Evolutionary conservation across 2,113 vertebrate species (phyloP).

Genomic region (Sceloporus tristichus): DNA sequence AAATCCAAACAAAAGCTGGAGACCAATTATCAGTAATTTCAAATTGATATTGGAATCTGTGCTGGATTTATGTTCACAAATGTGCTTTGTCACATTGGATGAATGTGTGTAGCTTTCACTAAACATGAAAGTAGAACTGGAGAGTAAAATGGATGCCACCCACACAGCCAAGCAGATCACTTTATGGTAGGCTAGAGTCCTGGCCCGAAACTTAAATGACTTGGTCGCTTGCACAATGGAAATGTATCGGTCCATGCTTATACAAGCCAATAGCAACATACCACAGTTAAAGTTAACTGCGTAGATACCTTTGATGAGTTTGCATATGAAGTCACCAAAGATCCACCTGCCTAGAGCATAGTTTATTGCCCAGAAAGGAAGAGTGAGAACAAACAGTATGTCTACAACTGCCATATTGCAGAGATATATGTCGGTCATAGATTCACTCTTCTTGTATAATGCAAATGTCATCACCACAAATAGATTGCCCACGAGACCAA

Average conservation of each 20-base stretch:
- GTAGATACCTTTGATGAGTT: constrained; percentile 85
- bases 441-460: constrained; percentile 86
- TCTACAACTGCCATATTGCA: constrained; percentile 92
- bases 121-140: constrained; percentile 83
- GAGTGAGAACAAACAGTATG: constrained; percentile 86
- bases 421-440: constrained; percentile 92
- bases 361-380: constrained; percentile 87
- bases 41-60: constrained; percentile 21
- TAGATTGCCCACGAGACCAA: constrained; percentile 87
- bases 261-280: constrained; percentile 89
- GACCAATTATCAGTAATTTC: constrained; percentile 79
- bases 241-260: constrained; percentile 90
- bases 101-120: constrained; percentile 59
- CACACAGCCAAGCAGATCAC: constrained; percentile 83
- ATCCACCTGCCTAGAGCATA: constrained; percentile 78
- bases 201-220: constrained; percentile 84
- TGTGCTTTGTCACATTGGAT: constrained; percentile 6
- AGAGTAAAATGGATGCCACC: constrained; percentile 80
- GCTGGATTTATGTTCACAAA: constrained; percentile 81
- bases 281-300: constrained; percentile 92
- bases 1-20: constrained; percentile 87
- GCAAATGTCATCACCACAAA: constrained; percentile 90
- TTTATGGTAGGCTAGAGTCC: constrained; percentile 71
- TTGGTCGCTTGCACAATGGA: constrained; percentile 91
- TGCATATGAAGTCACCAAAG: constrained; percentile 83